Percentiles rank a stretch among this genome's conserved stretches.
Evolutionary conservation across 92 coral and sea anemone genomes (phyloP).

Genomic region (Paramuricea clavata): DNA sequence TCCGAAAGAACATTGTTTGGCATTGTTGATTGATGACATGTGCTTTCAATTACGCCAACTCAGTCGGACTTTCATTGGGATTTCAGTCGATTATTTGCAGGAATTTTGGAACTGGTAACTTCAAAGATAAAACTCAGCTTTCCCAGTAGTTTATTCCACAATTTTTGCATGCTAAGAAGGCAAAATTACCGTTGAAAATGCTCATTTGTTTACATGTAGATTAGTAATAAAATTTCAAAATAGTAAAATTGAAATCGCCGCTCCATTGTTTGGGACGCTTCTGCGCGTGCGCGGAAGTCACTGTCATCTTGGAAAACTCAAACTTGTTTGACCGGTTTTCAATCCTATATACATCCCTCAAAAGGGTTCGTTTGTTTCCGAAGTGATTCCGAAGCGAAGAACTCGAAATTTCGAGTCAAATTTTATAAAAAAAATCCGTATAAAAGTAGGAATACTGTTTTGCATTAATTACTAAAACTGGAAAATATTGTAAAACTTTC

Average conservation of each 20-base stretch:
- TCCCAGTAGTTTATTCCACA: neutral
- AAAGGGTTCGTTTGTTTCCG: too few relatives aligned
- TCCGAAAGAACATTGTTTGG: neutral
- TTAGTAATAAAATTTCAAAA: conserved; percentile 27
- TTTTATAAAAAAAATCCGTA: too few relatives aligned
- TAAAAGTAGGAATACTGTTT: too few relatives aligned
- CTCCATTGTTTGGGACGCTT: conserved; percentile 19
- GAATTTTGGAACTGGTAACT: neutral
- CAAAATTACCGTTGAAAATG: conserved; percentile 40
- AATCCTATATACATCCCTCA: too few relatives aligned
- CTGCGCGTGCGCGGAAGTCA: conserved; percentile 26
- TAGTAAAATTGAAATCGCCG: conserved; percentile 44
- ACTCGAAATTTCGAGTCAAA: too few relatives aligned
- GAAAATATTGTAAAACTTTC: neutral
- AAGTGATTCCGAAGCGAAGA: too few relatives aligned
- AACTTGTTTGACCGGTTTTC: neutral
- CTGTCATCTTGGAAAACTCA: neutral
- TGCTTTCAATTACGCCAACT: neutral
- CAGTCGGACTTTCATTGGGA: neutral
- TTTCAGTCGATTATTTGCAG: neutral
- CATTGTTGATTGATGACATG: conserved; percentile 9
- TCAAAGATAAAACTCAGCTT: neutral
- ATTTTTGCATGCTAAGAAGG: neutral
- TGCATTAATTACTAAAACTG: too few relatives aligned
- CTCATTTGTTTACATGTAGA: conserved; percentile 22